A percentile compares a stretch with the other conserved stretches of the same genome.
Conservation (phyloP, 2,888 invertebrate species). For the Nemotelus pantherinus region DNA sequence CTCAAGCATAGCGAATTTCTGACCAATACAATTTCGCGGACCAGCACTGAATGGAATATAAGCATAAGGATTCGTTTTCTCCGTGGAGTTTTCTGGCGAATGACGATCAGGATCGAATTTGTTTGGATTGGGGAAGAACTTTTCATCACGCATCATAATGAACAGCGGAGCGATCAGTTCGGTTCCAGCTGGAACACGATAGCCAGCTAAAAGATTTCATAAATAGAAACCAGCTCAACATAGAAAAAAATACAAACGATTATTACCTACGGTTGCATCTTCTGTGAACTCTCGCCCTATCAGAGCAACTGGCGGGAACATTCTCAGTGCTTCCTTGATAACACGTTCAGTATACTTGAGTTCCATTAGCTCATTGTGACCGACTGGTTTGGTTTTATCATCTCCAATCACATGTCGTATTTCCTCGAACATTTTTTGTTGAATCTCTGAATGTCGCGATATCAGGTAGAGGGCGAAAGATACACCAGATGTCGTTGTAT, state of each 20-base stretch:
- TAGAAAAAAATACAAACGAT: neutral
- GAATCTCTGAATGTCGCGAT: constrained; percentile 58
- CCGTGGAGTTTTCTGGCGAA: constrained; percentile 63
- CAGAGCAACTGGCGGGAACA: constrained; percentile 74
- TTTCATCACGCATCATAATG: constrained; percentile 57
- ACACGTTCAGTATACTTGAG: constrained; percentile 69
- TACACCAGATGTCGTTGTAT: constrained; percentile 60
- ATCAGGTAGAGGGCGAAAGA: constrained; percentile 57
- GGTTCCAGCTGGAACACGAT: constrained; percentile 57
- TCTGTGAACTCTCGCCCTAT: constrained; percentile 69
- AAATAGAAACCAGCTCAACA: neutral
- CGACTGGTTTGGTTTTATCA: constrained; percentile 53
- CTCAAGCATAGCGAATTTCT: constrained; percentile 59
- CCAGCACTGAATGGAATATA: constrained; percentile 63
- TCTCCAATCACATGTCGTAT: constrained; percentile 55
- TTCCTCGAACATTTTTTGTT: constrained; percentile 58
- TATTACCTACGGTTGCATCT: constrained; percentile 67
- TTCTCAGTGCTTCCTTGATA: constrained; percentile 72
- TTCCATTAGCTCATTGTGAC: constrained; percentile 54
- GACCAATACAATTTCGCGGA: constrained; percentile 67
- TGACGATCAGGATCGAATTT: constrained; percentile 60
- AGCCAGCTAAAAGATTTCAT: constrained; percentile 53
- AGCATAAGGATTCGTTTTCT: constrained; percentile 53
- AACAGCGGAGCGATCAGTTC: constrained; percentile 59
- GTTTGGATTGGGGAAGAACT: constrained; percentile 56